Percentiles rank a stretch among this genome's conserved stretches.
Evolutionary conservation across 2,797 vertebrate genomes (phyloP).

Genomic region (Cossypha niveicapilla): DNA sequence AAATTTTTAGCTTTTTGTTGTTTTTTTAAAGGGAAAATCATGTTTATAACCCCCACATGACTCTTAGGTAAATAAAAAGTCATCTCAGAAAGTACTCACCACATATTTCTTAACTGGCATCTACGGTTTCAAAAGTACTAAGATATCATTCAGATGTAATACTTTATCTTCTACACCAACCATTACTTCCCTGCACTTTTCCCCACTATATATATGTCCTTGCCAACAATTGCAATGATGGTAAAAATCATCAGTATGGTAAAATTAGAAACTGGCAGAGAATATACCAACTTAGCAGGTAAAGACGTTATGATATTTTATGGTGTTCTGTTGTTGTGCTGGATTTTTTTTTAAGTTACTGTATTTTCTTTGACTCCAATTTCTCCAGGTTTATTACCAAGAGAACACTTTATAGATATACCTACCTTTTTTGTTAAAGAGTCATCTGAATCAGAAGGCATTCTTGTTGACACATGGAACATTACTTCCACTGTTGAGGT

Average conservation of each 20-base stretch:
- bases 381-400: neutral
- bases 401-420: neutral
- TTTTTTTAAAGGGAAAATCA: neutral
- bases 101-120: neutral
- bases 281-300: neutral
- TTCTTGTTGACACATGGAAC: conserved; percentile 97
- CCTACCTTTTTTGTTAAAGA: conserved; percentile 96
- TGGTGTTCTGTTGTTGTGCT: neutral
- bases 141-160: neutral
- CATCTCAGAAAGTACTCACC: neutral
- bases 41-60: neutral
- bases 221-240: neutral
- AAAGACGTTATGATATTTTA: neutral
- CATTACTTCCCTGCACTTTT: neutral
- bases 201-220: neutral
- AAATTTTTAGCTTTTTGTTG: neutral
- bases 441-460: conserved; percentile 96
- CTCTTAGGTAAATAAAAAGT: neutral
- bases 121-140: neutral
- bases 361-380: neutral
- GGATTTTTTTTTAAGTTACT: neutral
- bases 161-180: neutral
- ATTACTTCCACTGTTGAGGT: conserved; percentile 97
- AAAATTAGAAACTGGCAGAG: neutral
- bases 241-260: neutral